Evolutionary conservation across 2,797 vertebrate genomes (phyloP).

Genomic region (Anniella stebbinsi): DNA sequence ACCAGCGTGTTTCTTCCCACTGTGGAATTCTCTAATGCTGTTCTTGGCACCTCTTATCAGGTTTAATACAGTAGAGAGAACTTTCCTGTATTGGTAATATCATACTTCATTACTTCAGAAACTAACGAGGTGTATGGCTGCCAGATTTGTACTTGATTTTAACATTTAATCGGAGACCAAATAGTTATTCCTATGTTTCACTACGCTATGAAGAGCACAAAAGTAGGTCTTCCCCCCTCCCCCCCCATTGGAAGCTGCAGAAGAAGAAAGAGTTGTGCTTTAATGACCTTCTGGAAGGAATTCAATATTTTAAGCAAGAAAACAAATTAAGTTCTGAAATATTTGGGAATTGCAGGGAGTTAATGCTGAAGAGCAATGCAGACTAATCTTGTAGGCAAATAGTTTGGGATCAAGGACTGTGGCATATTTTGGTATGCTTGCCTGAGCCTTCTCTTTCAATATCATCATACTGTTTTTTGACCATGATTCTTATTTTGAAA

Average conservation of each 20-base stretch:
- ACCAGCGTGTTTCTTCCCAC: conserved; percentile 26
- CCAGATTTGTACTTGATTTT: conserved; percentile 67
- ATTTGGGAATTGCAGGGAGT: conserved; percentile 19
- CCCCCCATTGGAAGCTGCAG: conserved; percentile 46
- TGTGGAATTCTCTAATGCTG: conserved; percentile 72
- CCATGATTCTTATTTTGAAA: not conserved
- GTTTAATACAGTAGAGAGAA: conserved; percentile 70
- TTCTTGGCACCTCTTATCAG: conserved; percentile 63
- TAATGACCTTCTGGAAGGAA: conserved; percentile 61
- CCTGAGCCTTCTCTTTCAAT: not conserved
- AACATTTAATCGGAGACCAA: conserved; percentile 58
- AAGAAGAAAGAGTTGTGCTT: conserved; percentile 54
- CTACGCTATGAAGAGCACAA: conserved; percentile 47
- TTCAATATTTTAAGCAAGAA: conserved; percentile 55
- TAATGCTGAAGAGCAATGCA: conserved; percentile 45
- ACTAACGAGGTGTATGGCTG: conserved; percentile 54
- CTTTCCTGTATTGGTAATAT: conserved; percentile 61
- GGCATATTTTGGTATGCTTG: not conserved
- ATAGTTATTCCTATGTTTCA: conserved; percentile 68
- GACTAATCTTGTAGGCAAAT: conserved; percentile 44
- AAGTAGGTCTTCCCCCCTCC: conserved; percentile 22
- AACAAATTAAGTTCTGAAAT: conserved; percentile 58
- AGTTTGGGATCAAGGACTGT: conserved; percentile 26
- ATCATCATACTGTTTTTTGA: not conserved
- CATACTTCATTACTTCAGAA: conserved; percentile 43